phyloP scores from a whole-genome alignment of 2,113 vertebrate species.

The Protomyctophum bolini region DNA sequence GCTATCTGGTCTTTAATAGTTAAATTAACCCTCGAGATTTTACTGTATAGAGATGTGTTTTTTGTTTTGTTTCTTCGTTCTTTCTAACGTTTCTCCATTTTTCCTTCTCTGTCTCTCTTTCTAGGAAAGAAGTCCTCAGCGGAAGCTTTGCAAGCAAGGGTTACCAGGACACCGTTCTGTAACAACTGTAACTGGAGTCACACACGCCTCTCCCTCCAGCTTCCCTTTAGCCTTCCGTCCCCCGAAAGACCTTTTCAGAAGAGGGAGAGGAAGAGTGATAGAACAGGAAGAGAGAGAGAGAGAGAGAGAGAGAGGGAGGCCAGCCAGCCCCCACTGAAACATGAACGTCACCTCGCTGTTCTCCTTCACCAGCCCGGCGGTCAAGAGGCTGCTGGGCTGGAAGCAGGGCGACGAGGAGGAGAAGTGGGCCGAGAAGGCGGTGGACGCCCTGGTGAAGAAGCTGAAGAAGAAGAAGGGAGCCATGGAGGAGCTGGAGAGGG shows the following conservation, averaged over 20 bases:
- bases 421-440: constrained; percentile 98
- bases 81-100: constrained; percentile 1
- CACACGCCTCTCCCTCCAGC: constrained; percentile 15
- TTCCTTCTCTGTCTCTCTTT: constrained; percentile 33
- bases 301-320: constrained; percentile 44
- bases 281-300: constrained; percentile 14
- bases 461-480: constrained; percentile 99
- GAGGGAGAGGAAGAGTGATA: constrained; percentile 2
- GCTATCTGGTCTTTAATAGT: neutral
- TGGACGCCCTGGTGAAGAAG: constrained; percentile 95
- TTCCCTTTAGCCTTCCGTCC: neutral
- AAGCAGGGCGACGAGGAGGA: constrained; percentile 98
- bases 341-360: constrained; percentile 99
- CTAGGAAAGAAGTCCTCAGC: constrained; percentile 25
- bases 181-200: constrained; percentile 31
- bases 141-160: constrained; percentile 21
- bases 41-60: neutral
- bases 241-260: constrained; percentile 7
- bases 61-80: neutral
- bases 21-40: neutral
- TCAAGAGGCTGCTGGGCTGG: constrained; percentile 95
- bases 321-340: constrained; percentile 38
- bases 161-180: constrained; percentile 15
- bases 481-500: constrained; percentile 96
- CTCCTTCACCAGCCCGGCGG: constrained; percentile 97